Evolutionary conservation across 2,113 vertebrate species (phyloP).

Genomic region (Cryptomyrus ogoouensis): DNA sequence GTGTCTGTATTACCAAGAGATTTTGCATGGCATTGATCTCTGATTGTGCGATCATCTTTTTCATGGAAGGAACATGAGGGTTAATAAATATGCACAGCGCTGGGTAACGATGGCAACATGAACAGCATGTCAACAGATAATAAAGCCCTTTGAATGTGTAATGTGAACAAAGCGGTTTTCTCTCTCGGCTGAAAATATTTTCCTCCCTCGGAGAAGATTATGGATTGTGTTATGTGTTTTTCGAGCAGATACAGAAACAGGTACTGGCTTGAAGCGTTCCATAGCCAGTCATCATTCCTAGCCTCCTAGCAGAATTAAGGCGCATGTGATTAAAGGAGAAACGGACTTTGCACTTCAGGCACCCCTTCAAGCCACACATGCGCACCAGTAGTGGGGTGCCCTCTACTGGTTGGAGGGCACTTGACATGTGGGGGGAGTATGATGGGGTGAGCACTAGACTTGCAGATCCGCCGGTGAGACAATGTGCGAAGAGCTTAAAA

Average conservation of each 20-base stretch:
- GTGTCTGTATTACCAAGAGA: not conserved
- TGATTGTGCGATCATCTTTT: not conserved
- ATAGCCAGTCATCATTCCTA: not conserved
- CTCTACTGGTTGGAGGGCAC: not conserved
- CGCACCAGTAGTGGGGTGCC: not conserved
- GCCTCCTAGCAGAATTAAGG: not conserved
- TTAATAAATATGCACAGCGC: not conserved
- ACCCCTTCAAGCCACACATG: not conserved
- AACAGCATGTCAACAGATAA: conserved; percentile 1
- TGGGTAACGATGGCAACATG: not conserved
- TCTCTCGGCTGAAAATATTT: not conserved
- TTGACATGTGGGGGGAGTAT: not conserved
- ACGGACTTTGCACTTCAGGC: not conserved
- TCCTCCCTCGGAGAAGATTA: not conserved
- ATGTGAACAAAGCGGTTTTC: not conserved
- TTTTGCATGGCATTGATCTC: not conserved
- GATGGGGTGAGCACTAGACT: not conserved
- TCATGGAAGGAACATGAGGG: not conserved
- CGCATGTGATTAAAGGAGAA: not conserved
- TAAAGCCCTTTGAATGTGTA: not conserved
- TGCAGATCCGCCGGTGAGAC: not conserved
- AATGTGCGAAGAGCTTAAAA: not conserved
- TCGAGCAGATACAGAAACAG: not conserved
- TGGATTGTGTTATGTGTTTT: not conserved
- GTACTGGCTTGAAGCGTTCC: not conserved